Evolutionary conservation across 2,888 invertebrate genomes (phyloP), one percentile per base, ranked within the genome.

Genomic region (Drosophila anomelani): DNA sequence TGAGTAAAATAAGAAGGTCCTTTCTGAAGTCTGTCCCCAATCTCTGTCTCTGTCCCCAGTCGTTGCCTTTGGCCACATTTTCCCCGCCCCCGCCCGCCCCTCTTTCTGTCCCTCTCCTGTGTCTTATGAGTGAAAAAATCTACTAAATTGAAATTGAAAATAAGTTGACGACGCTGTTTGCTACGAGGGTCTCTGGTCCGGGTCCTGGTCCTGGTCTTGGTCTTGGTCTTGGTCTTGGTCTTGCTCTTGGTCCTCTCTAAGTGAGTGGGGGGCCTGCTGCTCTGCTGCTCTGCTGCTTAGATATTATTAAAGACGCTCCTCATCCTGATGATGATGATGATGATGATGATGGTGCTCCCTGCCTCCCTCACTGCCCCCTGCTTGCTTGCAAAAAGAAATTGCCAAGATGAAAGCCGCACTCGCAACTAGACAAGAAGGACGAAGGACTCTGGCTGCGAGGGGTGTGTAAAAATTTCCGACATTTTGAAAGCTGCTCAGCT

Each of bases 71-170:
- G 49, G 49, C 49, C n/a, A 36, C 17, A 47, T 2, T 29, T 9
- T 15, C 43, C 39, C 15, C 44, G 47, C 47, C 6, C 43, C 34
- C 26, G 36, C 38, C 10, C n/a, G n/a, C n/a, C 38, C 41, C 46
- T 39, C 39, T 10, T n/a, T 36, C 53, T 29, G 15, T 38, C 51
- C 38, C 38, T 20, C 51, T 36, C 56, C 56, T 57, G 72, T 73
- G 74, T 80, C 79, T 80, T 86, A 80, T 81, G 79, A 86, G 78
- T 80, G 75, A 83, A 86, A 88, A 80, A 87, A 81, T 79, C 80
- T 81, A 86, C 81, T 86, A 89, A 86, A 85, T 85, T 80, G 81
- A 90, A 90, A 90, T 89, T 88, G 88, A 84, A 85, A 81, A 90
- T 85, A 90, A 88, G 80, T 86, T 82, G 80, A 80, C 77, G 80